Evolutionary conservation across 2,888 invertebrate species (phyloP), one percentile per base, ranked within the genome.

Genomic region (Tuberolachnus salignus): DNA sequence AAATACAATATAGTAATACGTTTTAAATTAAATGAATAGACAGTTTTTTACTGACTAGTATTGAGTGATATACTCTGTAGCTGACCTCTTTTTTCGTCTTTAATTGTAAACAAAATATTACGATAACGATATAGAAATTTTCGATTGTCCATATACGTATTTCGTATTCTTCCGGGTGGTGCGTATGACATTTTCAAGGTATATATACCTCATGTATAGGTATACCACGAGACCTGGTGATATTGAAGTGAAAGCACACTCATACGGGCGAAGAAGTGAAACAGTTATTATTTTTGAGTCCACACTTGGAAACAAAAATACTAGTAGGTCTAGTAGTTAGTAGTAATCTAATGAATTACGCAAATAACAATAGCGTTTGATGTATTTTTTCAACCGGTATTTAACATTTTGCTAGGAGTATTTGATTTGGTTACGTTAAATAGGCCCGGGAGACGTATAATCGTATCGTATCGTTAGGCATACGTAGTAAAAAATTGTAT

Each of bases 21-120:
- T 64, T 63, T 74, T 74, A 74, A 74, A 74, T 74, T 6, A 23
- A 74, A 64, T 74, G 63, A 74, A 74, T 74, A 53, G 63, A 64
- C 64, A 44, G 51, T 74, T 74, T 74, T 23, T 21, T 53, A 64
- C 64, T 64, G 53, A 64, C 73, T 74, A n/a, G n/a, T 73, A 44
- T 44, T 16, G 73, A 53, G 51, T 14, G 61, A 61, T 61, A 53
- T 34, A 44, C 21, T 70, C 49, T 61, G 61, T 61, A 26, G 42
- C 19, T 64, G 63, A 64, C 73, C 73, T 53, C 59, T 26, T 49
- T 72, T 26, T 11, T n/a, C 21, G 23, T 59, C 16, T 11, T 19
- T 74, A 53, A 64, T 74, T 44, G 63, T 64, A 74, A 53, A 74
- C n/a, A 53, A 73, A 64, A 44, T 64, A 63, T 42, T 64, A 19